Evolutionary conservation across 2,888 invertebrate species (phyloP).

Genomic region (Crocallis elinguaria): DNA sequence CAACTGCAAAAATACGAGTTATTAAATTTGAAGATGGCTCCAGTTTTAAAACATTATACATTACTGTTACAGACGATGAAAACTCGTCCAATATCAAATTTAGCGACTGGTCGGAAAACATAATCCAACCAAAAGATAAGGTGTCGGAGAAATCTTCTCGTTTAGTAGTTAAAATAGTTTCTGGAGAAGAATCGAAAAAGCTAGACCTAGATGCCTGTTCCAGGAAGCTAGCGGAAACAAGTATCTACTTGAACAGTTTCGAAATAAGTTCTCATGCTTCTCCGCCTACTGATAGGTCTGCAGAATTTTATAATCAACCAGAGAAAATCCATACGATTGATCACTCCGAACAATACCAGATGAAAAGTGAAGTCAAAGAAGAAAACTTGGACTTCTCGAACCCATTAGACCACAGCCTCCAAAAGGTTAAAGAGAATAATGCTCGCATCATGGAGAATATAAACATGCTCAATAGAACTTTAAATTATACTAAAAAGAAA

Average conservation of each 20-base stretch:
- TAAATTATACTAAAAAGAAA: conserved; percentile 76
- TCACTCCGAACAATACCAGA: neutral
- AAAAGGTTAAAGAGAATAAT: conserved; percentile 78
- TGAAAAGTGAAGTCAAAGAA: neutral
- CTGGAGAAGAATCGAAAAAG: conserved; percentile 56
- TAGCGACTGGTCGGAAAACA: conserved; percentile 69
- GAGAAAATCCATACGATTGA: neutral
- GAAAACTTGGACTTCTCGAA: conserved; percentile 40
- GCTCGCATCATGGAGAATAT: conserved; percentile 80
- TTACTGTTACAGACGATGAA: conserved; percentile 62
- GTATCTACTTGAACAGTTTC: neutral
- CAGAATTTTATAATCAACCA: neutral
- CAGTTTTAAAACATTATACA: conserved; percentile 65
- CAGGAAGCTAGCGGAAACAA: conserved; percentile 48
- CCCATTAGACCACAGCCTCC: conserved; percentile 72
- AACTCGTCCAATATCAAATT: conserved; percentile 52
- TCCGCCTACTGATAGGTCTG: neutral
- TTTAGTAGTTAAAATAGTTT: conserved; percentile 71
- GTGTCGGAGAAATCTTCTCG: conserved; percentile 60
- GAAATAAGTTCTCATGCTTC: neutral
- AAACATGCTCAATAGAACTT: conserved; percentile 72
- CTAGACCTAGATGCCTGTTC: conserved; percentile 71
- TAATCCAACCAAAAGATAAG: conserved; percentile 54
- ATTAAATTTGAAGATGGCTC: conserved; percentile 71
- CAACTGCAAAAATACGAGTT: conserved; percentile 72